Conservation (phyloP, 2,797 vertebrate species). For the Hapalemur alaotrensis region DNA sequence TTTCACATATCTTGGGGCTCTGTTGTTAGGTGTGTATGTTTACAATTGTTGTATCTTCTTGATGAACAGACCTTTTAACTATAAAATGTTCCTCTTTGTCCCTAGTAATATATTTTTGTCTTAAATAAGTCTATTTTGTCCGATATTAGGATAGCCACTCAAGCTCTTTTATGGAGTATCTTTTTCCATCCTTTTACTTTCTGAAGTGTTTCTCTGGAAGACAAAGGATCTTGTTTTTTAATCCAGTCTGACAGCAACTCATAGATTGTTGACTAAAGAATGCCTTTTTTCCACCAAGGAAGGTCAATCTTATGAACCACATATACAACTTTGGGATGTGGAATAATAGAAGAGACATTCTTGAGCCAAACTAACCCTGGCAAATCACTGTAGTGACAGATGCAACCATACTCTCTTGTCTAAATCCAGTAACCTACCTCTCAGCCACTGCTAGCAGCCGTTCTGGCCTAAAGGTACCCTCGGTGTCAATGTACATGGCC, state of each 20-base stretch:
- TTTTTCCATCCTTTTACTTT: constrained; percentile 2
- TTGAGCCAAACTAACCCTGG: neutral
- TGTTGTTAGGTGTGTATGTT: neutral
- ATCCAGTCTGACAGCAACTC: neutral
- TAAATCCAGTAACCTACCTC: constrained; percentile 84
- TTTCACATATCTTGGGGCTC: neutral
- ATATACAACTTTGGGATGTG: neutral
- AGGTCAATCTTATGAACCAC: constrained; percentile 20
- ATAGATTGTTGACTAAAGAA: neutral
- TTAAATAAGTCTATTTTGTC: neutral
- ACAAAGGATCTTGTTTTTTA: neutral
- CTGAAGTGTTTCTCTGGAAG: constrained; percentile 18
- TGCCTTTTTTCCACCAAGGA: neutral
- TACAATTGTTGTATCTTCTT: neutral
- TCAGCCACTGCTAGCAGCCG: constrained; percentile 96
- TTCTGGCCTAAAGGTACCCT: constrained; percentile 97
- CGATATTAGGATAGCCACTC: neutral
- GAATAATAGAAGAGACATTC: neutral
- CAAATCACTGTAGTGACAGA: neutral
- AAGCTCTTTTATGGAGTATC: neutral
- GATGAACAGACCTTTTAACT: neutral
- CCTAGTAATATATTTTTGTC: neutral
- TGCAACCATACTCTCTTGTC: neutral
- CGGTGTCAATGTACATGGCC: constrained; percentile 98
- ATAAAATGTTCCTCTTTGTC: neutral